Evolutionary conservation across 1,140 invertebrate species (phyloP).

Genomic region (Pseudomyrmex pallidus): DNA sequence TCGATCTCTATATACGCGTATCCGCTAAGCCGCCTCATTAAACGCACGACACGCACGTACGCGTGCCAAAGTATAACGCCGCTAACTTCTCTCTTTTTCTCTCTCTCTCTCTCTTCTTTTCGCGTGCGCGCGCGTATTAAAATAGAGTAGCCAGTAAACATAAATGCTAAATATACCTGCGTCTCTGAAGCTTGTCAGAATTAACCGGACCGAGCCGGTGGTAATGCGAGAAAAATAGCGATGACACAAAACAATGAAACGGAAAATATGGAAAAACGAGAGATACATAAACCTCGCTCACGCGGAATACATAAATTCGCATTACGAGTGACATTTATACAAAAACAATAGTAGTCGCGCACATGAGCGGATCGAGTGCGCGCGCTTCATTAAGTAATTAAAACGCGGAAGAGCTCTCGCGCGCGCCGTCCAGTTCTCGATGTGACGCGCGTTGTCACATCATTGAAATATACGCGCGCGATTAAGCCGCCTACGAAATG

Average conservation of each 20-base stretch:
- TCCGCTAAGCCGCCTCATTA: conserved; percentile 17
- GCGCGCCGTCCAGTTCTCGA: too few relatives aligned
- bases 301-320: neutral
- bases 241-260: conserved; percentile 25
- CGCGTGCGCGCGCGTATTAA: conserved; percentile 54
- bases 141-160: conserved; percentile 72
- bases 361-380: neutral
- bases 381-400: conserved; percentile 31
- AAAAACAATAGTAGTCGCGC: neutral
- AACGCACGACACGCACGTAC: conserved; percentile 1
- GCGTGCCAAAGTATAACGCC: conserved; percentile 52
- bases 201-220: conserved; percentile 61
- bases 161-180: conserved; percentile 72
- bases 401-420: neutral
- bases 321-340: neutral
- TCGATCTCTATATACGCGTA: conserved; percentile 19
- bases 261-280: conserved; percentile 2
- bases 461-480: conserved; percentile 35
- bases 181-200: conserved; percentile 57
- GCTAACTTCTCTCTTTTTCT: conserved; percentile 20
- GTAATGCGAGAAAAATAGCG: conserved; percentile 47
- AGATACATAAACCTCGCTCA: too few relatives aligned
- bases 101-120: too few relatives aligned
- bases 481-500: conserved; percentile 3
- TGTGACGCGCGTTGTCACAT: neutral